phyloP scores from a whole-genome alignment of 2,797 vertebrate genomes.

The Phyllotis vaccarum region DNA sequence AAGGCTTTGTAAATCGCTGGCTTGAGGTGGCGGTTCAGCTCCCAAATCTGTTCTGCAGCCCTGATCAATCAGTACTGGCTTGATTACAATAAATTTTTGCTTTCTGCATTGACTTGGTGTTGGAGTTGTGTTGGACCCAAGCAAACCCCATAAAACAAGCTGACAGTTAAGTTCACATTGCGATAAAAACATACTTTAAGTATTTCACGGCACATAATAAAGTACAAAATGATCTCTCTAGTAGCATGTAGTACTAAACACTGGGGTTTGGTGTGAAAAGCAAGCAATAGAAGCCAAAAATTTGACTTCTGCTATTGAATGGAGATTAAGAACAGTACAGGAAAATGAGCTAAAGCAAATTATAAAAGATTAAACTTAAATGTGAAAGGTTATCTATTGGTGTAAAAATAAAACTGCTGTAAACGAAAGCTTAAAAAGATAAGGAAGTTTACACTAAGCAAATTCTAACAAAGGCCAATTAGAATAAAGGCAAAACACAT shows the following conservation, averaged over 20 bases:
- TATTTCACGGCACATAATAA: neutral
- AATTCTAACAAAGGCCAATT: neutral
- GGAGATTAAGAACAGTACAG: neutral
- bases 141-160: neutral
- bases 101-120: neutral
- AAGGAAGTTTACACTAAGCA: neutral
- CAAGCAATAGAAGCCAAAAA: neutral
- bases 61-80: neutral
- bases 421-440: neutral
- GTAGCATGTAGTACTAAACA: neutral
- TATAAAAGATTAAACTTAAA: neutral
- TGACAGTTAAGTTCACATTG: neutral
- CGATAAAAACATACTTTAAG: neutral
- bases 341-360: neutral
- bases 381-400: neutral
- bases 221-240: neutral
- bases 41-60: neutral
- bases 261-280: neutral
- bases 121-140: neutral
- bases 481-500: neutral
- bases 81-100: neutral
- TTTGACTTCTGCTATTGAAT: neutral
- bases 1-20: too few species aligned
- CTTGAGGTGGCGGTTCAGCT: neutral
- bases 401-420: neutral